Evolutionary conservation across 2,113 vertebrate species (phyloP).

Genomic region (Caloenas nicobarica): DNA sequence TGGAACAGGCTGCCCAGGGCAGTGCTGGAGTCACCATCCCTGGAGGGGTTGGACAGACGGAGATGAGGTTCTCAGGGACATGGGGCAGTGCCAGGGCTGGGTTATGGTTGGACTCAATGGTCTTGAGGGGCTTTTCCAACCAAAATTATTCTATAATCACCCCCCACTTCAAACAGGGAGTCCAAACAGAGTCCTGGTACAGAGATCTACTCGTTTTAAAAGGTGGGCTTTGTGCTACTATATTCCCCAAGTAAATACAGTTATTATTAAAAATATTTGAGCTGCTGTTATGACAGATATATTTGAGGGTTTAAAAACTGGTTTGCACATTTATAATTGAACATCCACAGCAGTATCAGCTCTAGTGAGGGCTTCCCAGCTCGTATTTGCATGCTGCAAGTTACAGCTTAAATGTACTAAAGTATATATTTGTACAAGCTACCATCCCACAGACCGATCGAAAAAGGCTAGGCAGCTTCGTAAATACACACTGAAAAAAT

Average conservation of each 20-base stretch:
- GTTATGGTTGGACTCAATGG: too few relatives aligned
- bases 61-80: too few relatives aligned
- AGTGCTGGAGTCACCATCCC: too few relatives aligned
- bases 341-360: not conserved
- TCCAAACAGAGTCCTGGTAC: not conserved
- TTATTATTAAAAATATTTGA: not conserved
- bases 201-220: not conserved
- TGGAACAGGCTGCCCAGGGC: too few relatives aligned
- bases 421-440: conserved; percentile 37
- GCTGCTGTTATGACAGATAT: not conserved
- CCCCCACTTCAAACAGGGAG: not conserved
- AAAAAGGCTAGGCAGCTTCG: conserved; percentile 41
- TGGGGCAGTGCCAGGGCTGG: too few relatives aligned
- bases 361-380: not conserved
- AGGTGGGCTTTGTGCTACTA: not conserved
- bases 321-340: conserved; percentile 7
- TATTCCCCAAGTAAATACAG: not conserved
- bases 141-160: not conserved
- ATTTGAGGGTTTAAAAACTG: not conserved
- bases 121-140: too few relatives aligned
- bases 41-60: too few relatives aligned
- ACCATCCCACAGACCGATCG: not conserved
- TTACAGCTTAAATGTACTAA: not conserved
- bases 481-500: conserved; percentile 32
- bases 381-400: not conserved